These are phyloP conservation scores for Coccyzus lansbergi DNA, from an alignment of 2,797 vertebrate species.

Conservation along the genomic window DNA sequence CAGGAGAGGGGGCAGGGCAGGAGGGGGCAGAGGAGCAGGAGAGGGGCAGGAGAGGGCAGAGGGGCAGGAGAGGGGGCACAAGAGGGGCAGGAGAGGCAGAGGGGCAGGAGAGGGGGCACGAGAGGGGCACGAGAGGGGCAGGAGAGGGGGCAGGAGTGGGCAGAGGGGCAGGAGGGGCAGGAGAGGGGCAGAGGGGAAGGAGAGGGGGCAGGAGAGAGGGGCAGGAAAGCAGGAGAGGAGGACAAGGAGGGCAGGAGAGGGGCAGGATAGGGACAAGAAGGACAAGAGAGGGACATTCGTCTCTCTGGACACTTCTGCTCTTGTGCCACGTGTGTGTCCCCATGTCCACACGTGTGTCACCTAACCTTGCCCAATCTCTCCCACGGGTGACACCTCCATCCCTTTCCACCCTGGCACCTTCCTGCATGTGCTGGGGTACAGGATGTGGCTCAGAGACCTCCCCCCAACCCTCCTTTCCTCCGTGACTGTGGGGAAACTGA, in stretches of 20 bases:
- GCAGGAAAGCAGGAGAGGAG: no score
- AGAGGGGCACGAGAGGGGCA: no score
- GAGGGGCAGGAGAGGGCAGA: background rate
- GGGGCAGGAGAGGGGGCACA: background rate
- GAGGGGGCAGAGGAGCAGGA: background rate
- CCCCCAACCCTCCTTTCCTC: no score
- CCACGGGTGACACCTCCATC: background rate
- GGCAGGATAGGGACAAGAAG: no score
- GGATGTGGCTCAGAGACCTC: fast-evolving
- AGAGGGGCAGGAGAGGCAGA: background rate
- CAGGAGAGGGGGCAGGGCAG: no score
- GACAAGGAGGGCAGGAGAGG: no score
- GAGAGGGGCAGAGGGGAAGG: no score
- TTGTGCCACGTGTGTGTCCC: background rate
- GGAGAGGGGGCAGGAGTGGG: no score
- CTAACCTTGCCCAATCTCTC: background rate
- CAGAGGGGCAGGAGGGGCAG: no score
- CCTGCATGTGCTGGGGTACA: fast-evolving
- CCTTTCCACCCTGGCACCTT: background rate
- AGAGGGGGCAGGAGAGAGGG: background rate
- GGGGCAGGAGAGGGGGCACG: background rate
- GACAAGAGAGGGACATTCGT: background rate
- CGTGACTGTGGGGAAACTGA: background rate
- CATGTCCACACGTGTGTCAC: fast-evolving
- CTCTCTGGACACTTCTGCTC: background rate